phyloP scores from a whole-genome alignment of 2,888 invertebrate genomes.

The Lepidocyrtoides sp. region DNA sequence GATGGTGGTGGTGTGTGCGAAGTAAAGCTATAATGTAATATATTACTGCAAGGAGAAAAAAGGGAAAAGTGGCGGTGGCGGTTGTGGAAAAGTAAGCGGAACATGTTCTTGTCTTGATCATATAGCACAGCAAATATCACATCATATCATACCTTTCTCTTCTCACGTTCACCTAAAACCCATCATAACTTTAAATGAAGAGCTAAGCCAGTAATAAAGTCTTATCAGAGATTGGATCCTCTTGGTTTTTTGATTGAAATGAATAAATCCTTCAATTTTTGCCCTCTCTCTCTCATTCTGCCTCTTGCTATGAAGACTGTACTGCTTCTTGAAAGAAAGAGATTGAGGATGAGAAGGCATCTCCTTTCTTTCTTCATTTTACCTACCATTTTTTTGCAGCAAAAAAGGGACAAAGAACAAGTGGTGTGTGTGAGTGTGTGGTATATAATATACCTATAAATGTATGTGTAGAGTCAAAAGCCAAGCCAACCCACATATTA shows the following conservation, averaged over 20 bases:
- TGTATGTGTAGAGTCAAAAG: too few relatives aligned
- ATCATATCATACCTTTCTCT: constrained; percentile 73
- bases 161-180: constrained; percentile 80
- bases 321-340: neutral
- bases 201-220: constrained; percentile 79
- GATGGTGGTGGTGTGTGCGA: constrained; percentile 12
- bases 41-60: constrained; percentile 48
- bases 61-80: neutral
- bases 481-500: neutral
- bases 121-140: neutral
- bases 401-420: too few relatives aligned
- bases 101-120: constrained; percentile 6
- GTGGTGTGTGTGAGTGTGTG: too few relatives aligned
- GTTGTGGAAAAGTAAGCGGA: constrained; percentile 16
- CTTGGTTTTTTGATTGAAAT: constrained; percentile 78
- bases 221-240: constrained; percentile 80
- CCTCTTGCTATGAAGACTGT: neutral
- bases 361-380: neutral
- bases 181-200: constrained; percentile 79
- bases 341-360: constrained; percentile 2
- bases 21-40: constrained; percentile 68
- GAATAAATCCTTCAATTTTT: constrained; percentile 78
- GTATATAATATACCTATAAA: too few relatives aligned
- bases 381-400: neutral
- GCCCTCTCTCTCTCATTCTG: constrained; percentile 48